Evolutionary conservation across 2,888 invertebrate species (phyloP).

Genomic region (Aphodius sticticus): DNA sequence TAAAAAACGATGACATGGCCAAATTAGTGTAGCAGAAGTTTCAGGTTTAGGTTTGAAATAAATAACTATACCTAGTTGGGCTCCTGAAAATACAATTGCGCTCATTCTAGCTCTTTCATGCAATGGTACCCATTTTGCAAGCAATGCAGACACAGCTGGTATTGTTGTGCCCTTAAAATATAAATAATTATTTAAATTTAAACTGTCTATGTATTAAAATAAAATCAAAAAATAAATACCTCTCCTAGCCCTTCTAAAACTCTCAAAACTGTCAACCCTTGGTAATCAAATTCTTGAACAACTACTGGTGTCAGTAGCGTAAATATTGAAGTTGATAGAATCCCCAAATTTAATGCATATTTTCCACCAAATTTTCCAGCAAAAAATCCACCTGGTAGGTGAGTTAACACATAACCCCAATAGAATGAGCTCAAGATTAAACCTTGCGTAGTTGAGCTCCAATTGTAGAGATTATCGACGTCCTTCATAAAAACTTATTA

Average conservation of each 20-base stretch:
- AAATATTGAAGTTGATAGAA: conserved; percentile 12
- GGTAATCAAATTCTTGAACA: conserved; percentile 70
- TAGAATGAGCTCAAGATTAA: conserved; percentile 83
- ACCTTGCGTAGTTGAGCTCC: conserved; percentile 75
- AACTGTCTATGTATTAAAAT: too few relatives aligned
- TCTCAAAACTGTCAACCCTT: conserved; percentile 74
- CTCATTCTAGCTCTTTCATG: conserved; percentile 20
- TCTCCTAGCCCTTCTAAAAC: conserved; percentile 72
- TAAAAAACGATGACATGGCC: background rate
- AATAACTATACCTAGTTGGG: conserved; percentile 20
- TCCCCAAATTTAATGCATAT: conserved; percentile 12
- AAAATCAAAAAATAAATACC: conserved; percentile 43
- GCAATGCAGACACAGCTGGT: conserved; percentile 12
- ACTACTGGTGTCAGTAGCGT: conserved; percentile 74
- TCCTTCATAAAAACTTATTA: conserved; percentile 42
- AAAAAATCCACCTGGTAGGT: conserved; percentile 51
- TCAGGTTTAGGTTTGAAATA: too few relatives aligned
- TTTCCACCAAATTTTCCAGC: conserved; percentile 18
- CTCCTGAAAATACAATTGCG: conserved; percentile 18
- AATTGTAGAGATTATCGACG: conserved; percentile 51
- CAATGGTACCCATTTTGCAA: conserved; percentile 11
- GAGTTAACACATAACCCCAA: conserved; percentile 84
- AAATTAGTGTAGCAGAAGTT: too few relatives aligned
- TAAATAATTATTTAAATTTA: too few relatives aligned
- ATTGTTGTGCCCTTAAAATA: conserved; percentile 32